A percentile compares a stretch with the other conserved stretches of the same genome.
phyloP scores from a whole-genome alignment of 2,888 invertebrate species.

The Callinectes sapidus region DNA sequence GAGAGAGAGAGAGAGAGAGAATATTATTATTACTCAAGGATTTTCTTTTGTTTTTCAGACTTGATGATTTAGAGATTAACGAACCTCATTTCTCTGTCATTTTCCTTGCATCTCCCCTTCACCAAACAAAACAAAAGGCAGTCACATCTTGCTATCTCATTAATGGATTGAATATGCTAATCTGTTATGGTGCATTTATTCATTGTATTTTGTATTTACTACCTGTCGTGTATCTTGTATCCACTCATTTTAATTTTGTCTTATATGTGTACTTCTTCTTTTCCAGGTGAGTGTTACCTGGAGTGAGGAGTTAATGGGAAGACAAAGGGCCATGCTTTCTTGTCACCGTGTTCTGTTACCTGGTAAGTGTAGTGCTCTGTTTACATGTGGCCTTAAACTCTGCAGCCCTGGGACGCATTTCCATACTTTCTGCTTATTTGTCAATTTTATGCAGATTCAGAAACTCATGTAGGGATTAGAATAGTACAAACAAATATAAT shows the following conservation, averaged over 20 bases:
- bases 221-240: neutral
- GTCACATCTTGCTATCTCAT: neutral
- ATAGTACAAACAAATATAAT: too few species aligned
- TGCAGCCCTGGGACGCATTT: too few species aligned
- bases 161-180: neutral
- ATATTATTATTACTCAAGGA: neutral
- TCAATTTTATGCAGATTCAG: too few species aligned
- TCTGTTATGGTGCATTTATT: neutral
- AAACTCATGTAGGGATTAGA: too few species aligned
- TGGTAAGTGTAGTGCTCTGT: neutral
- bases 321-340: neutral
- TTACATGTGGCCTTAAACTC: too few species aligned
- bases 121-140: neutral
- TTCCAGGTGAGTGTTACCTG: slow-evolving; percentile 16
- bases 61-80: neutral
- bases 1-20: slow-evolving; percentile 17
- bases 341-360: neutral
- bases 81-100: neutral
- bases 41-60: neutral
- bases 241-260: neutral
- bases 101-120: neutral
- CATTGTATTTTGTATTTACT: neutral
- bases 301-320: neutral
- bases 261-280: neutral
- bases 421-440: too few species aligned